These are phyloP conservation scores for Calameuta pallipes DNA, from an alignment of 2,888 invertebrate species.

Conservation along the genomic window DNA sequence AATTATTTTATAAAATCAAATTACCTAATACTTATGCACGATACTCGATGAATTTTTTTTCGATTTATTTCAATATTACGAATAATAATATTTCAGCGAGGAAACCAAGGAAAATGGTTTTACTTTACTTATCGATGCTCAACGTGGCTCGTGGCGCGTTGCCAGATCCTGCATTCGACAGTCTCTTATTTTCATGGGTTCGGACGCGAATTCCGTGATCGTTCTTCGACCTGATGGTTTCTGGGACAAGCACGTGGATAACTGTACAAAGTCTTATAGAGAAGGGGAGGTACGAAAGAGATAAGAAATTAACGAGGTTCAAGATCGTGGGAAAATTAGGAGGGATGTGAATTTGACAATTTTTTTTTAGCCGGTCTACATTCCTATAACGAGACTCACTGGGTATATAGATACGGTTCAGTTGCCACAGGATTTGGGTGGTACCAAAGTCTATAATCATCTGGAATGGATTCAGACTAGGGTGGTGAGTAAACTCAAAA, in stretches of 20 bases:
- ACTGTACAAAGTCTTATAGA: constrained; percentile 73
- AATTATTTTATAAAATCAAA: constrained; percentile 21
- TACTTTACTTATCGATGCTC: constrained; percentile 74
- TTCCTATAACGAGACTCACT: constrained; percentile 76
- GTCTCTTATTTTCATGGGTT: constrained; percentile 69
- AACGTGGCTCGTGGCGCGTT: constrained; percentile 73
- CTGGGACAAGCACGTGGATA: constrained; percentile 82
- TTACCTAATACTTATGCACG: background rate
- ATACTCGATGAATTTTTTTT: background rate
- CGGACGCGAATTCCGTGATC: constrained; percentile 69
- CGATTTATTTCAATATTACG: background rate
- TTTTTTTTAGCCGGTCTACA: constrained; percentile 75
- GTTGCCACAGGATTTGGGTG: constrained; percentile 79
- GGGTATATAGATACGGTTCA: constrained; percentile 77
- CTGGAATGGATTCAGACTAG: constrained; percentile 80
- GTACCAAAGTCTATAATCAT: constrained; percentile 78
- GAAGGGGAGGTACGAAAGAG: constrained; percentile 70
- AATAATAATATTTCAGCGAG: constrained; percentile 57
- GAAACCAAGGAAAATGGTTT: constrained; percentile 70
- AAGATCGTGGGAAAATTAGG: background rate
- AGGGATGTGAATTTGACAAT: background rate
- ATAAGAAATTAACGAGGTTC: background rate
- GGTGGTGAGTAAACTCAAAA: constrained; percentile 70
- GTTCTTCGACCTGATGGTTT: constrained; percentile 81
- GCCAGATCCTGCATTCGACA: constrained; percentile 73